A percentile compares a stretch with the other conserved stretches of the same genome.
Evolutionary conservation across 2,888 invertebrate genomes (phyloP).

Genomic region (Ernsta delagoae): DNA sequence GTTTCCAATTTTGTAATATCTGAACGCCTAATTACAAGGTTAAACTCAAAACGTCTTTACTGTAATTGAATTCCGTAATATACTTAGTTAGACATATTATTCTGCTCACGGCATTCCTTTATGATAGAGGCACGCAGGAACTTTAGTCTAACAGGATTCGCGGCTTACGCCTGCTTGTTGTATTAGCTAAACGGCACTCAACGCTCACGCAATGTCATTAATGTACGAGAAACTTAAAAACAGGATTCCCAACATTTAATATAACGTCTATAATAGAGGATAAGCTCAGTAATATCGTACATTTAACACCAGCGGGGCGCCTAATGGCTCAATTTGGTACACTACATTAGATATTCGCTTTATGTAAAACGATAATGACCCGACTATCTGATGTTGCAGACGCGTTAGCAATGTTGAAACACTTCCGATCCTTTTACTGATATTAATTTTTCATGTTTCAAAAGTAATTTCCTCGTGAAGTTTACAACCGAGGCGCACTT

Average conservation of each 20-base stretch:
- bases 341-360: constrained; percentile 25
- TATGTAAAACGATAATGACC: constrained; percentile 21
- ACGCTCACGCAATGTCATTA: no score
- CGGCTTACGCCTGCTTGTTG: no score
- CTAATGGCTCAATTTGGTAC: constrained; percentile 20
- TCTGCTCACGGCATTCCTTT: no score
- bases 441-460: constrained; percentile 33
- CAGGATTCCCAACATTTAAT: neutral
- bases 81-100: no score
- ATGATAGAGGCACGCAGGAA: no score
- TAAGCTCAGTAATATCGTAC: constrained; percentile 15
- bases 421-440: constrained; percentile 20
- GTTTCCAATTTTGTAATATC: neutral
- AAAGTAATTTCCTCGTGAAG: constrained; percentile 34
- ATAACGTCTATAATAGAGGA: neutral
- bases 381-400: constrained; percentile 19
- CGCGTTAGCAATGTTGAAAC: neutral
- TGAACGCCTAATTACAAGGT: neutral
- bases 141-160: no score
- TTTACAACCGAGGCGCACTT: constrained; percentile 40
- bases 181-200: no score
- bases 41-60: neutral
- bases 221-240: neutral
- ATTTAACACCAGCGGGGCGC: constrained; percentile 20
- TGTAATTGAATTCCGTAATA: no score